These are phyloP conservation scores for Protobothrops flavoviridis DNA, from an alignment of 2,113 vertebrate species.

Conservation along the genomic window DNA sequence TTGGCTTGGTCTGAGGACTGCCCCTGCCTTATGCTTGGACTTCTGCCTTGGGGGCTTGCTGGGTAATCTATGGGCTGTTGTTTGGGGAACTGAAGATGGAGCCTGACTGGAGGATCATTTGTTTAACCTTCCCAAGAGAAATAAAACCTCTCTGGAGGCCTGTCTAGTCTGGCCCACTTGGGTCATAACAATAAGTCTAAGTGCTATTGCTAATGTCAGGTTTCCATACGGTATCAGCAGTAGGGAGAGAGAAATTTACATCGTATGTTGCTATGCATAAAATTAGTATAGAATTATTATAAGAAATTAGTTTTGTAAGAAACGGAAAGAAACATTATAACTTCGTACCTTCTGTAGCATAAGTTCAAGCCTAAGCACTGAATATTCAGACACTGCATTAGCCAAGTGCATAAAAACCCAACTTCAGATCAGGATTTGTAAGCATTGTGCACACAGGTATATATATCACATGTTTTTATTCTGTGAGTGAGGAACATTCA, in stretches of 20 bases:
- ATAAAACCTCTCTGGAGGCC: too few species aligned
- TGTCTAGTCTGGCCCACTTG: too few species aligned
- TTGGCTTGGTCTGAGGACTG: too few species aligned
- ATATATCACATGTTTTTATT: background rate
- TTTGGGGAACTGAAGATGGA: too few species aligned
- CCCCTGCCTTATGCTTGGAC: too few species aligned
- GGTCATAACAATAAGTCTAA: too few species aligned
- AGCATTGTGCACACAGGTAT: background rate
- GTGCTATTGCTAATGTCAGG: too few species aligned
- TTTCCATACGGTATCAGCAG: background rate
- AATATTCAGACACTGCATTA: background rate
- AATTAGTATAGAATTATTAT: background rate
- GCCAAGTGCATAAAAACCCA: background rate
- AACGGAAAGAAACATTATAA: background rate
- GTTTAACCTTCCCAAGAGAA: too few species aligned
- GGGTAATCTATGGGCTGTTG: too few species aligned
- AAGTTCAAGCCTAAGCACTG: background rate
- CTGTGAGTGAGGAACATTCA: background rate
- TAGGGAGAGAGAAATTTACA: background rate
- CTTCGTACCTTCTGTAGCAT: background rate
- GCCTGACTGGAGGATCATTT: too few species aligned
- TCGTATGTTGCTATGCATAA: background rate
- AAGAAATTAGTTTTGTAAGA: background rate
- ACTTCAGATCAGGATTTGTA: background rate
- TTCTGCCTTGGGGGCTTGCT: too few species aligned